Conservation (phyloP, 2,797 vertebrate genomes). For the Bryconaethiops microstoma region DNA sequence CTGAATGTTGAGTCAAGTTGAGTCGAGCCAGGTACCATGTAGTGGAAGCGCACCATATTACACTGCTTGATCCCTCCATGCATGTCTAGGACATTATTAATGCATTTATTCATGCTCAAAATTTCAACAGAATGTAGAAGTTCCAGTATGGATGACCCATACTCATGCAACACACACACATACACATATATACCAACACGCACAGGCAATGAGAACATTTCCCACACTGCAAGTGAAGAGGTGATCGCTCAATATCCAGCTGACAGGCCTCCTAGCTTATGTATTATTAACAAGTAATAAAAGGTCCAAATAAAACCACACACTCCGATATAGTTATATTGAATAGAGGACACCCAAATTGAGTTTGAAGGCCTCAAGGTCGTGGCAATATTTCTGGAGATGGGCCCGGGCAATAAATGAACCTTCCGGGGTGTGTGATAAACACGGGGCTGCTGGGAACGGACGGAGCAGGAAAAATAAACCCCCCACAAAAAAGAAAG, state of each 20-base stretch:
- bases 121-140: too few species aligned
- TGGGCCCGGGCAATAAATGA: slow-evolving; percentile 30
- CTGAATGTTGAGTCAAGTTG: too few species aligned
- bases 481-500: slow-evolving; percentile 11
- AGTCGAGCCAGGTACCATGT: too few species aligned
- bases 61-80: too few species aligned
- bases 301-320: slow-evolving; percentile 69
- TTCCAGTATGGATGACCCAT: background rate
- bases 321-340: slow-evolving; percentile 70
- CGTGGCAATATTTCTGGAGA: slow-evolving; percentile 48
- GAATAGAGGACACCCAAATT: slow-evolving; percentile 57
- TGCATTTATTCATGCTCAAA: too few species aligned
- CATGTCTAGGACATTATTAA: too few species aligned
- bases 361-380: slow-evolving; percentile 65
- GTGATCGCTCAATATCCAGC: slow-evolving; percentile 57
- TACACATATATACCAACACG: background rate
- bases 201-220: slow-evolving; percentile 1
- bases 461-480: slow-evolving; percentile 30
- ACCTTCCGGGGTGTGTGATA: slow-evolving; percentile 33
- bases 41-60: too few species aligned
- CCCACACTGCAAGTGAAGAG: slow-evolving; percentile 31
- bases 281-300: slow-evolving; percentile 73
- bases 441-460: slow-evolving; percentile 19
- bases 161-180: background rate
- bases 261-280: slow-evolving; percentile 60